A percentile compares a stretch with the other conserved stretches of the same genome.
phyloP scores from a whole-genome alignment of 1,140 invertebrate species.

The Periplaneta americana region DNA sequence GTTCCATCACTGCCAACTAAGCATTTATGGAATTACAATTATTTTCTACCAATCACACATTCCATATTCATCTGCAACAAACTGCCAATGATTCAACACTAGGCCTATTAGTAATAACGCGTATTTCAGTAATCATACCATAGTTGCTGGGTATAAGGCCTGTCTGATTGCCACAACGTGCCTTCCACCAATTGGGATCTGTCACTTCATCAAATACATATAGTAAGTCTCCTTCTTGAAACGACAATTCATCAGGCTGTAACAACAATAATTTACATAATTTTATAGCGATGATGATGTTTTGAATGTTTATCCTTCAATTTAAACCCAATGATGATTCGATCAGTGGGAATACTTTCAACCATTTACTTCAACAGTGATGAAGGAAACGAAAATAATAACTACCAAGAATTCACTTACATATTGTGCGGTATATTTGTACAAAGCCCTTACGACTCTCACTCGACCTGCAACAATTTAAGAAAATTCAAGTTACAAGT shows the following conservation, averaged over 20 bases:
- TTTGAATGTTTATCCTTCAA: neutral
- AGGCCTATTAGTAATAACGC: too few species aligned
- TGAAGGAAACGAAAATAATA: neutral
- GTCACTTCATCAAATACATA: slow-evolving; percentile 53
- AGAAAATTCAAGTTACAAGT: too few species aligned
- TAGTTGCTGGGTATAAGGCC: slow-evolving; percentile 64
- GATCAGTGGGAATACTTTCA: neutral
- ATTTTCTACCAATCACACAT: too few species aligned
- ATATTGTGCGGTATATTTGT: slow-evolving; percentile 52
- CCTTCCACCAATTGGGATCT: slow-evolving; percentile 57
- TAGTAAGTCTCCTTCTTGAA: slow-evolving; percentile 62
- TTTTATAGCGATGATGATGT: neutral
- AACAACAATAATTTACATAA: neutral
- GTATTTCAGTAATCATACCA: too few species aligned
- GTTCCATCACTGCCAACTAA: too few species aligned
- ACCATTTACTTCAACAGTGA: neutral
- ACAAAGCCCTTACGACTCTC: slow-evolving; percentile 53
- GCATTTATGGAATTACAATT: too few species aligned
- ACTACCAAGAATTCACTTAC: slow-evolving; percentile 36
- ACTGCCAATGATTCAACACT: too few species aligned
- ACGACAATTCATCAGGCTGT: slow-evolving; percentile 29
- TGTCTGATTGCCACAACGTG: slow-evolving; percentile 48
- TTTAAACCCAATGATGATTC: neutral
- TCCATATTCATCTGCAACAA: too few species aligned
- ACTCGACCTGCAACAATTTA: slow-evolving; percentile 44